phyloP scores from a whole-genome alignment of 2,888 invertebrate species.

The Spodoptera picta region DNA sequence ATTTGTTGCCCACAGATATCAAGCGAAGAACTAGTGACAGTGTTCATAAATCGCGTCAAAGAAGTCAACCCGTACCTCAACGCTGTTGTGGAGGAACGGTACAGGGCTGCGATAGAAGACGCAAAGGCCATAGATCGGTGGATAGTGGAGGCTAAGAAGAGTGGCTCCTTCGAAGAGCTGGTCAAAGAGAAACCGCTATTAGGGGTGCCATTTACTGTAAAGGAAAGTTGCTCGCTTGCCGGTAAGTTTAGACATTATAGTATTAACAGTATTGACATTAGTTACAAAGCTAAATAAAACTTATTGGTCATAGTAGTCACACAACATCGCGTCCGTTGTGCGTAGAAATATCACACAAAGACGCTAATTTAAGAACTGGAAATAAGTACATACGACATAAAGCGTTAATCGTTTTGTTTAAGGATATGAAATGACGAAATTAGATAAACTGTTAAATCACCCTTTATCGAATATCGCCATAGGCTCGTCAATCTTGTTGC shows the following conservation, averaged over 20 bases:
- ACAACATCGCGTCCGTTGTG: too few species aligned
- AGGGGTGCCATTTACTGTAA: slow-evolving; percentile 94
- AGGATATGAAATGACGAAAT: too few species aligned
- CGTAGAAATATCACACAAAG: too few species aligned
- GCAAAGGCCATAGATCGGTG: slow-evolving; percentile 89
- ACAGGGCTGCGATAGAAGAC: slow-evolving; percentile 89
- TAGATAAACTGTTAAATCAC: too few species aligned
- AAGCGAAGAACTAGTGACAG: slow-evolving; percentile 88
- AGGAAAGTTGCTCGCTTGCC: slow-evolving; percentile 93
- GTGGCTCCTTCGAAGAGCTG: slow-evolving; percentile 75
- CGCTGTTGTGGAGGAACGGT: slow-evolving; percentile 91
- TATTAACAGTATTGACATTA: background rate
- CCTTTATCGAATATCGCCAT: too few species aligned
- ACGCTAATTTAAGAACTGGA: too few species aligned
- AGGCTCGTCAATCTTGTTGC: too few species aligned
- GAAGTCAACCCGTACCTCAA: slow-evolving; percentile 91
- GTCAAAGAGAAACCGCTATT: slow-evolving; percentile 90
- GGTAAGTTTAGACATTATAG: slow-evolving; percentile 81
- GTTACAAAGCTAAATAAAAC: too few species aligned
- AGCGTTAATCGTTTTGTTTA: too few species aligned
- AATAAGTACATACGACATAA: too few species aligned
- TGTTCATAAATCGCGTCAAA: slow-evolving; percentile 90
- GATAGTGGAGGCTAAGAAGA: slow-evolving; percentile 65
- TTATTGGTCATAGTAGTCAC: too few species aligned
- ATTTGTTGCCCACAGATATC: slow-evolving; percentile 81